Conservation (phyloP, 2,888 invertebrate genomes). For the Agriopis leucophaearia region DNA sequence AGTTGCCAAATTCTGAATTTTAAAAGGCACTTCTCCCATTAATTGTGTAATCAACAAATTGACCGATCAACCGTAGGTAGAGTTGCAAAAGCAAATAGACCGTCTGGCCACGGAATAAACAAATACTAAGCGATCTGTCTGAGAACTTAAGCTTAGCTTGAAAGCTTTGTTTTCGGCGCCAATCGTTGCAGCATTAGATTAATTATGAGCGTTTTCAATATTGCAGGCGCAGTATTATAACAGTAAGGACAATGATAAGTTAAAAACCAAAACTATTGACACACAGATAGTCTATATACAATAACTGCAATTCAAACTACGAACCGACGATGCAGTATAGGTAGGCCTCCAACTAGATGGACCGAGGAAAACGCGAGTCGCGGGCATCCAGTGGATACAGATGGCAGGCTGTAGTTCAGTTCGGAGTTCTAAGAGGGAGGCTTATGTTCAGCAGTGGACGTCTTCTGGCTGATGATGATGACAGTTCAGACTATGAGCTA, state of each 20-base stretch:
- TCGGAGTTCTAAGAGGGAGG: too few relatives aligned
- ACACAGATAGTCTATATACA: too few relatives aligned
- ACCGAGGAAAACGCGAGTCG: too few relatives aligned
- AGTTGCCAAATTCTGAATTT: conserved; percentile 36
- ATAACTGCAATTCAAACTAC: too few relatives aligned
- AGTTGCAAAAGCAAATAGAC: conserved; percentile 41
- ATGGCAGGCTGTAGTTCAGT: too few relatives aligned
- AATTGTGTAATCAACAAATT: conserved; percentile 43
- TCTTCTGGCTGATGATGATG: too few relatives aligned
- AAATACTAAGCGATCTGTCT: conserved; percentile 11
- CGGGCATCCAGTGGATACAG: too few relatives aligned
- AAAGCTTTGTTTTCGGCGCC: conserved; percentile 34
- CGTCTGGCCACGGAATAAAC: conserved; percentile 22
- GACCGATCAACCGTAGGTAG: conserved; percentile 32
- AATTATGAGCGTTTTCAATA: conserved; percentile 32
- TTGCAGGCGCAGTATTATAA: conserved; percentile 1
- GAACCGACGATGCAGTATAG: too few relatives aligned
- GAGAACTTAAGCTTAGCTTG: conserved; percentile 8
- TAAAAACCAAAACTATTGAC: too few relatives aligned
- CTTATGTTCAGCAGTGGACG: too few relatives aligned
- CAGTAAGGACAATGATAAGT: conserved; percentile 23
- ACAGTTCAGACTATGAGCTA: too few relatives aligned
- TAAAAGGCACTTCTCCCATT: conserved; percentile 33
- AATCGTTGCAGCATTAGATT: conserved; percentile 20
- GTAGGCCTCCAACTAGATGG: too few relatives aligned